Base-by-base conservation (phyloP, 2,888 invertebrate genomes). In the Drosophila lacicola region DNA sequence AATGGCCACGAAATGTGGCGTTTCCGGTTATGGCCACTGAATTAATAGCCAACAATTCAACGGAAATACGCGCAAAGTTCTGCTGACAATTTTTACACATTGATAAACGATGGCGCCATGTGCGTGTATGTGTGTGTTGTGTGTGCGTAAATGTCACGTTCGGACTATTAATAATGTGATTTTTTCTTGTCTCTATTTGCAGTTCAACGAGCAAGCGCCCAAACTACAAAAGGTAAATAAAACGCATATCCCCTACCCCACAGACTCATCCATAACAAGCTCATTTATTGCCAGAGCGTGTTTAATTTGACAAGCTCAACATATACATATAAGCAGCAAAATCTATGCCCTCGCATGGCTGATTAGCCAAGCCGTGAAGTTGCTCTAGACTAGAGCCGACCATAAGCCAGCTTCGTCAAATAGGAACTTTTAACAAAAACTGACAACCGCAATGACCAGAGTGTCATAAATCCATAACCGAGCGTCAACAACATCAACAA, bases 401-500 rank as follows among this genome's bases (percentile, higher is more conserved):
- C 53, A 61, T 51, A 71, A 58, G 58, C 55, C 49, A 65, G 19
- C 17, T 17, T 17, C 58, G 42, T 21, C 39, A 44, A 68, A 65
- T 58, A 79, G 62, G 54, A 83, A 83, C 83, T 83, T 83, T 83
- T 78, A 78, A 86, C 89, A 75, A 73, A 84, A 76, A 84, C 86
- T 82, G 88, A 85, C 88, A 88, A 75, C 79, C 88, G 82, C 88
- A 85, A 74, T 73, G 88, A 82, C 77, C 78, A 75, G 76, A 90
- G 87, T 88, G 90, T 88, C 87, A 89, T 87, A 89, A 87, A 87
- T 90, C 89, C 88, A 86, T 86, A 85, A 85, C 88, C 75, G 72
- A 84, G 88, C 89, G 88, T 85, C 89, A 89, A 87, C 85, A 85
- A 75, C 87, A 88, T 84, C 86, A 83, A 67, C 88, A 83, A 86